phyloP scores from a whole-genome alignment of 2,888 invertebrate genomes.

The Cartodere bifasciata region DNA sequence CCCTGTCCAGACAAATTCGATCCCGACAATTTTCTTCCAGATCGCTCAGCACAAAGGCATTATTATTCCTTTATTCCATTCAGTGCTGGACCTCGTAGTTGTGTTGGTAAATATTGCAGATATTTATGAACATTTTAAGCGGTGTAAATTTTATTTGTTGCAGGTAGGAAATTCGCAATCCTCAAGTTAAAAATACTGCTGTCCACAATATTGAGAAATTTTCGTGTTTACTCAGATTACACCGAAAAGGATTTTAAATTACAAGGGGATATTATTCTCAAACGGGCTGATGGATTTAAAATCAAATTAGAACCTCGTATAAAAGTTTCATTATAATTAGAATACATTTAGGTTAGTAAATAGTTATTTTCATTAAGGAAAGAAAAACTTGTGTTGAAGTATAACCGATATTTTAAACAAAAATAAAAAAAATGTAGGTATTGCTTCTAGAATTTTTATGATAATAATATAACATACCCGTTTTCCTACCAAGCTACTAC shows the following conservation, averaged over 20 bases:
- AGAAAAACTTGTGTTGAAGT: too few relatives aligned
- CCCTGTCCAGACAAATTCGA: slow-evolving; percentile 65
- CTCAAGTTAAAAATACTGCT: slow-evolving; percentile 42
- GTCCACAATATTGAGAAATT: slow-evolving; percentile 53
- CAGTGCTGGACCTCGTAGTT: slow-evolving; percentile 72
- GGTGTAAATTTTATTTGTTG: slow-evolving; percentile 17
- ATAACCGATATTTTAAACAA: too few relatives aligned
- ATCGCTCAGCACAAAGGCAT: slow-evolving; percentile 62
- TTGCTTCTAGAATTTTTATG: too few relatives aligned
- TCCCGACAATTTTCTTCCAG: slow-evolving; percentile 78
- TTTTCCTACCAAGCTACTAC: too few relatives aligned
- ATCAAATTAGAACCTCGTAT: slow-evolving; percentile 17
- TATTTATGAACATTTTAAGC: too few relatives aligned
- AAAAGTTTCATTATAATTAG: too few relatives aligned
- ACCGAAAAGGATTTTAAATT: slow-evolving; percentile 46
- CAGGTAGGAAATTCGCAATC: slow-evolving; percentile 59
- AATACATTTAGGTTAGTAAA: too few relatives aligned
- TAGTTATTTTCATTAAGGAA: too few relatives aligned
- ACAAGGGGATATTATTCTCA: slow-evolving; percentile 55
- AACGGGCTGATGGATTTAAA: slow-evolving; percentile 54
- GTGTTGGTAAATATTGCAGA: slow-evolving; percentile 51
- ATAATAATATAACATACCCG: too few relatives aligned
- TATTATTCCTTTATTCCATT: slow-evolving; percentile 73
- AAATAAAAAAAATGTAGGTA: too few relatives aligned
- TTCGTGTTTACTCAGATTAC: slow-evolving; percentile 36